A percentile compares a stretch with the other conserved stretches of the same genome.
phyloP scores from a whole-genome alignment of 1,140 invertebrate species.

The Muscidifurax raptorellus region DNA sequence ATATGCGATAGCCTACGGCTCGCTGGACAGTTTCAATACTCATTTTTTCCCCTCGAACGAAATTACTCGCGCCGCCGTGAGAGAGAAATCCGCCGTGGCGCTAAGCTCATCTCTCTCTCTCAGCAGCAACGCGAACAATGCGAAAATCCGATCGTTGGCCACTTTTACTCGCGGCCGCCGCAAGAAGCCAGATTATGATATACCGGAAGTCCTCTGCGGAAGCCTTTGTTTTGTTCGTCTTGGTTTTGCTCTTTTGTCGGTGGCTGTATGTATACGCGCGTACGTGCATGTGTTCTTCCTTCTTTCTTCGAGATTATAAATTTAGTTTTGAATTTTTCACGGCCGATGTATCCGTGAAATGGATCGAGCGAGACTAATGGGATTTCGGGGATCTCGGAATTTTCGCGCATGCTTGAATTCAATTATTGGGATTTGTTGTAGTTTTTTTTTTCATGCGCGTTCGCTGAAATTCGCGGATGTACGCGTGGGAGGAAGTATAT shows the following conservation, averaged over 20 bases:
- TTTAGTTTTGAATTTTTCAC: neutral
- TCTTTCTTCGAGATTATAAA: neutral
- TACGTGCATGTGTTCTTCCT: neutral
- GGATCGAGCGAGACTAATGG: neutral
- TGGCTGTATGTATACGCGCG: neutral
- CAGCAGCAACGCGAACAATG: neutral
- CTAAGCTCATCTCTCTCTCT: slow-evolving; percentile 17
- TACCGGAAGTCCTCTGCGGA: slow-evolving; percentile 25
- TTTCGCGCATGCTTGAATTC: too few species aligned
- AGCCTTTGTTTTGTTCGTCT: neutral
- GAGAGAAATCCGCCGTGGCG: slow-evolving; percentile 62
- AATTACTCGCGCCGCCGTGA: slow-evolving; percentile 60
- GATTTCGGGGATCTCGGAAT: neutral
- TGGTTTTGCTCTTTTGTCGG: neutral
- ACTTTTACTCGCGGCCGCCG: neutral
- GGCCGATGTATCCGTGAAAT: too few species aligned
- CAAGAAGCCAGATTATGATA: neutral
- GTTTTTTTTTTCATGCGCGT: too few species aligned
- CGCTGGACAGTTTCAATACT: slow-evolving; percentile 69
- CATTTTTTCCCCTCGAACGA: slow-evolving; percentile 20
- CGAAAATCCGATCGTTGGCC: slow-evolving; percentile 23
- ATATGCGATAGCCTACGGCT: slow-evolving; percentile 67
- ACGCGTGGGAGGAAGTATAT: too few species aligned
- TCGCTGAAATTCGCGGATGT: too few species aligned
- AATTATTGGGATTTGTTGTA: too few species aligned